These are phyloP conservation scores for Neria commutata DNA, from an alignment of 2,888 invertebrate genomes.

Conservation along the genomic window DNA sequence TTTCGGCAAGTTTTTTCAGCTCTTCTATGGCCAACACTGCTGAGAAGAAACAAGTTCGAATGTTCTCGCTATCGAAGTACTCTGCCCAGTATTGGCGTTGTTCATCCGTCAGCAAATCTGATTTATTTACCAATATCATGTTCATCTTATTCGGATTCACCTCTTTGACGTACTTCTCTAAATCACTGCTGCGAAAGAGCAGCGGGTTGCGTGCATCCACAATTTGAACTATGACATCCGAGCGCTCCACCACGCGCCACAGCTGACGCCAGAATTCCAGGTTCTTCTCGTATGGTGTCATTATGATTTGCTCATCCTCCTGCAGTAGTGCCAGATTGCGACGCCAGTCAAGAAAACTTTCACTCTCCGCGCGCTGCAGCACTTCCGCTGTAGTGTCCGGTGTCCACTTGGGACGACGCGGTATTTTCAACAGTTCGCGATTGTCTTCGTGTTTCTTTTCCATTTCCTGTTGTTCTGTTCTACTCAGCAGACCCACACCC, in stretches of 20 bases:
- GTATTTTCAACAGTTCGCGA: constrained; percentile 75
- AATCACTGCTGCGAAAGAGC: constrained; percentile 89
- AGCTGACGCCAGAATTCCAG: constrained; percentile 97
- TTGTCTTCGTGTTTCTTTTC: constrained; percentile 67
- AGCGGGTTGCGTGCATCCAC: constrained; percentile 96
- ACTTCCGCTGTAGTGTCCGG: constrained; percentile 78
- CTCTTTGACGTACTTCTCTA: constrained; percentile 85
- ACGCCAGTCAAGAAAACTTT: constrained; percentile 90
- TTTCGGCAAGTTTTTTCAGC: constrained; percentile 46
- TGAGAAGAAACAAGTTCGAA: constrained; percentile 89
- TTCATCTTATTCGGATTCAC: constrained; percentile 74
- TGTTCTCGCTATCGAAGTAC: constrained; percentile 76
- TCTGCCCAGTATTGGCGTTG: constrained; percentile 86
- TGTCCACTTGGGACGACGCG: constrained; percentile 86
- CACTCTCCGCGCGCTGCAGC: constrained; percentile 78
- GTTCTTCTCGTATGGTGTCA: constrained; percentile 98
- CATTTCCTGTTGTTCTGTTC: constrained; percentile 65
- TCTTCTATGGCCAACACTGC: constrained; percentile 72
- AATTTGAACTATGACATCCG: constrained; percentile 91
- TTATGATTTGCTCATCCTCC: constrained; percentile 78
- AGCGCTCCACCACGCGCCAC: constrained; percentile 97
- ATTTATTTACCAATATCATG: constrained; percentile 91
- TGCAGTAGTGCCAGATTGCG: constrained; percentile 78
- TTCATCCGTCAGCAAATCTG: constrained; percentile 82
- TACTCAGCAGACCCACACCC: constrained; percentile 67